Conservation (phyloP, 2,797 vertebrate genomes). For the Spinus pinus region DNA sequence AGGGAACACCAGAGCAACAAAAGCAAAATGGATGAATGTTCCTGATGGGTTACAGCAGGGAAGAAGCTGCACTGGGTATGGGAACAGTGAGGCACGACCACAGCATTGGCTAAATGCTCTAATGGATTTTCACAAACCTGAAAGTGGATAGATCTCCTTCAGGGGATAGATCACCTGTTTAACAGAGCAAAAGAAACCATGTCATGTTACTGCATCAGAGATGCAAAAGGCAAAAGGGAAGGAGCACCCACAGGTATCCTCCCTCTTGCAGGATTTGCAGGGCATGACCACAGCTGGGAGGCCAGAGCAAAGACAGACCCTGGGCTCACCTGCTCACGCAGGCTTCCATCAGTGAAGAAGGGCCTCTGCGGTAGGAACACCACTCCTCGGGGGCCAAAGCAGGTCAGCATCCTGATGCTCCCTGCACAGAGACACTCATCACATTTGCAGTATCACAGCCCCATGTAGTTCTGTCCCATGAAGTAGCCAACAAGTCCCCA, state of each 20-base stretch:
- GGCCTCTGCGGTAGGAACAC: constrained; percentile 93
- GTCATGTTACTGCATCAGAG: neutral
- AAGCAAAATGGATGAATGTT: neutral
- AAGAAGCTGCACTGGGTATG: neutral
- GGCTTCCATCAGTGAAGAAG: constrained; percentile 93
- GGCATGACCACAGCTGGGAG: neutral
- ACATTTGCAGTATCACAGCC: neutral
- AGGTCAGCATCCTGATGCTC: constrained; percentile 84
- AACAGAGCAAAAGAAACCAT: constrained; percentile 5
- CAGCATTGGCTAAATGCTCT: neutral
- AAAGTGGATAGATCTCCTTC: constrained; percentile 91
- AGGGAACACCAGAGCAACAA: neutral
- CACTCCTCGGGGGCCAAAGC: constrained; percentile 92
- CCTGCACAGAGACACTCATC: constrained; percentile 73
- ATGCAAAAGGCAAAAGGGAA: neutral
- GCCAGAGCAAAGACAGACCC: neutral
- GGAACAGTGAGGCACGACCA: neutral
- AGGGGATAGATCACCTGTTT: constrained; percentile 94
- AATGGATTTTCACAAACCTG: constrained; percentile 78
- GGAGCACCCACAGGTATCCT: neutral
- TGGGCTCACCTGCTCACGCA: constrained; percentile 89
- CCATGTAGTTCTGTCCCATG: neutral
- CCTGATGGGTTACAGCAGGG: neutral
- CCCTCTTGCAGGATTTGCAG: neutral
- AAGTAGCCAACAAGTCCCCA: neutral